Evolutionary conservation across 2,797 vertebrate species (phyloP).

Genomic region (Luscinia megarhynchos): DNA sequence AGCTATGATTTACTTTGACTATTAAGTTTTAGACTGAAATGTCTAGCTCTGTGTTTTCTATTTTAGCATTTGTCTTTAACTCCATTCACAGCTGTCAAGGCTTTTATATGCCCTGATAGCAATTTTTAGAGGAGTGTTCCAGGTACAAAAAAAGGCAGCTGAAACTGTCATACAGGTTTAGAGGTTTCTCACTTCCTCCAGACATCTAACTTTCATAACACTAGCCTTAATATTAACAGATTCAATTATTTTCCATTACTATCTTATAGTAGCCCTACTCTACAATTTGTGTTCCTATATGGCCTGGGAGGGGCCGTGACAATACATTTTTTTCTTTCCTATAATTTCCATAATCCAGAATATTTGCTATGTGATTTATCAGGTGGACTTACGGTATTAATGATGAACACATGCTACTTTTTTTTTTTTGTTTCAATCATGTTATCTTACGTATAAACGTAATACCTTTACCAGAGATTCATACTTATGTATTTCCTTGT

Average conservation of each 20-base stretch:
- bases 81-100: neutral
- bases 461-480: neutral
- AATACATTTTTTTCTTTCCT: neutral
- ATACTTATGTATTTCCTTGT: neutral
- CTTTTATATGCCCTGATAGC: neutral
- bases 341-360: neutral
- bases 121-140: neutral
- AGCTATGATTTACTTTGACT: neutral
- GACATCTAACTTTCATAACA: neutral
- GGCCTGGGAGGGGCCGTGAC: neutral
- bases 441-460: neutral
- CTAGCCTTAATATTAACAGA: neutral
- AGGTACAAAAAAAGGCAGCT: neutral
- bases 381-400: neutral
- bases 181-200: neutral
- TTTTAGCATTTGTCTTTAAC: neutral
- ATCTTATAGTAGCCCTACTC: neutral
- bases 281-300: neutral
- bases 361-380: neutral
- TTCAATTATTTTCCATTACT: neutral
- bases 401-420: neutral
- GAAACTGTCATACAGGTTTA: neutral
- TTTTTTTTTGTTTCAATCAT: neutral
- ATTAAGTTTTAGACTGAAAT: slow-evolving; percentile 14
- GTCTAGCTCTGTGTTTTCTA: neutral